Evolutionary conservation across 2,888 invertebrate species (phyloP).

Genomic region (Caenorhabditis macrosperma): DNA sequence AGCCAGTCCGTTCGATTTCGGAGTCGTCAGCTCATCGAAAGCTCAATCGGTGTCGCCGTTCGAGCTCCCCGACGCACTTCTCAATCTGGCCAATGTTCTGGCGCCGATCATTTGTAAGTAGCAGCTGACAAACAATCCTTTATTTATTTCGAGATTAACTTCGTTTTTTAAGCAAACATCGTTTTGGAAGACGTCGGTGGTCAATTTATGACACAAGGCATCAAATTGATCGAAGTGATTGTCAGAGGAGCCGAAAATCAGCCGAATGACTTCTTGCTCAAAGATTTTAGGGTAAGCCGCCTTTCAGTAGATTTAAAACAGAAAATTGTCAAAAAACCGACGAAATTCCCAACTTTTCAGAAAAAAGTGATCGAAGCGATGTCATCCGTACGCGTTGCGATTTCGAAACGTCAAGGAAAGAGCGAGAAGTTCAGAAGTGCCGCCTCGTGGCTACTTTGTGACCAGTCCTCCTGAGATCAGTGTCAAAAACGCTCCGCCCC

Average conservation of each 20-base stretch:
- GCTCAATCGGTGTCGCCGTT: conserved; percentile 63
- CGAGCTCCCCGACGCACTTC: conserved; percentile 62
- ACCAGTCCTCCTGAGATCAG: conserved; percentile 24
- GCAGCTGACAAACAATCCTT: background rate
- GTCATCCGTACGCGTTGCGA: conserved; percentile 44
- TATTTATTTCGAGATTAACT: background rate
- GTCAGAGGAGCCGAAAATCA: conserved; percentile 55
- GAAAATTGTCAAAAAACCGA: background rate
- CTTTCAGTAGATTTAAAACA: background rate
- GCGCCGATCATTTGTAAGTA: conserved; percentile 57
- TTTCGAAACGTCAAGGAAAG: conserved; percentile 51
- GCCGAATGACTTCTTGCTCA: conserved; percentile 60
- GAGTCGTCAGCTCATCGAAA: conserved; percentile 48
- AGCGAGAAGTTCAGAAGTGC: conserved; percentile 35
- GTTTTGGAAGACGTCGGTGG: conserved; percentile 62
- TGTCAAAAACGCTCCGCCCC: conserved; percentile 12
- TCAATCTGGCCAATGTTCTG: conserved; percentile 58
- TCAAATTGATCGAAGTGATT: conserved; percentile 55
- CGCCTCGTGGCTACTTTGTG: conserved; percentile 43
- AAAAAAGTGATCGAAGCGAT: conserved; percentile 52
- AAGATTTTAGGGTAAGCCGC: conserved; percentile 45
- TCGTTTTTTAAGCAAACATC: conserved; percentile 44
- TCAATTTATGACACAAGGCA: conserved; percentile 45
- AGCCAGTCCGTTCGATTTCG: conserved; percentile 61
- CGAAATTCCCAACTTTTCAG: conserved; percentile 13